phyloP scores from a whole-genome alignment of 2,888 invertebrate species.

The Leptinotarsa haldemani region DNA sequence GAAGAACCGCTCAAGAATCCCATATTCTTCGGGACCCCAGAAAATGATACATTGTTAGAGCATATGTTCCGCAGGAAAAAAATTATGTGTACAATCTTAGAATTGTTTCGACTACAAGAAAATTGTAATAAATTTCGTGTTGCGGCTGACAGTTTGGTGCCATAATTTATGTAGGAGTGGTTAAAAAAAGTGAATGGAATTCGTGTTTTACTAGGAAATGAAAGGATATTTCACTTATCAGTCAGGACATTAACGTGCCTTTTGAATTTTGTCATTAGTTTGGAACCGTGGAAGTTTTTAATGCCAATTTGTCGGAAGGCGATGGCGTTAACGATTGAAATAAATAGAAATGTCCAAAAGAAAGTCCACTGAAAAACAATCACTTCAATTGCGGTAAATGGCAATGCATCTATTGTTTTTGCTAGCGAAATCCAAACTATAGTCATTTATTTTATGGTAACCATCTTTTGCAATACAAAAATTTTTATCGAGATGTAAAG shows the following conservation, averaged over 20 bases:
- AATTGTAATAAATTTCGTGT: slow-evolving; percentile 47
- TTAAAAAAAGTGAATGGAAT: slow-evolving; percentile 35
- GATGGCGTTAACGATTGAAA: not conserved
- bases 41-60: slow-evolving; percentile 51
- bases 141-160: slow-evolving; percentile 37
- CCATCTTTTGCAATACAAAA: too few relatives aligned
- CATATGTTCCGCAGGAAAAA: slow-evolving; percentile 52
- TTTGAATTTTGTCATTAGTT: slow-evolving; percentile 27
- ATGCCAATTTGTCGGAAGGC: slow-evolving; percentile 6
- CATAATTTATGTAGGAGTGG: slow-evolving; percentile 36
- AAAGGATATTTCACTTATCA: slow-evolving; percentile 35
- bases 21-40: slow-evolving; percentile 51
- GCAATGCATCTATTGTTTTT: too few relatives aligned
- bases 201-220: slow-evolving; percentile 41
- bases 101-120: slow-evolving; percentile 48
- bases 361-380: not conserved
- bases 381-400: too few relatives aligned
- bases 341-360: not conserved
- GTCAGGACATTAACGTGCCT: slow-evolving; percentile 26
- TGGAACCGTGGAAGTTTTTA: not conserved
- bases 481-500: too few relatives aligned
- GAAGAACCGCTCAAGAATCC: slow-evolving; percentile 55
- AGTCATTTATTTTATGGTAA: too few relatives aligned
- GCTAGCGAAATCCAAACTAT: too few relatives aligned
- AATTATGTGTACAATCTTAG: slow-evolving; percentile 44